phyloP scores from a whole-genome alignment of 2,113 vertebrate species.

The Malurus elegans region DNA sequence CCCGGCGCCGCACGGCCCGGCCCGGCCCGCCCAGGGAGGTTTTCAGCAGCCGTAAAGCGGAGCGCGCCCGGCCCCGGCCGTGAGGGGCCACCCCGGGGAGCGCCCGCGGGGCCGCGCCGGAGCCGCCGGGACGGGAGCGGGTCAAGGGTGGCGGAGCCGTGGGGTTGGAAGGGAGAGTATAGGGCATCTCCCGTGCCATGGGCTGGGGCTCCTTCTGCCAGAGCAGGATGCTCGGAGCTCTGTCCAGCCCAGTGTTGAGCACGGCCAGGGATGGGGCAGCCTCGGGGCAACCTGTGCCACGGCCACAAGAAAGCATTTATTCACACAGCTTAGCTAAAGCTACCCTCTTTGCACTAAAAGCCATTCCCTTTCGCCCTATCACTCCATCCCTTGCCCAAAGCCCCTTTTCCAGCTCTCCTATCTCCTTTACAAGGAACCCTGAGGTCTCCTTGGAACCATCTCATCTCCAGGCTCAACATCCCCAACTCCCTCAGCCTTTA shows the following conservation, averaged over 20 bases:
- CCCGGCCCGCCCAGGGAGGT: slow-evolving; percentile 18
- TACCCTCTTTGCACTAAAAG: background rate
- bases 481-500: no score
- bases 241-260: background rate
- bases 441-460: background rate
- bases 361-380: background rate
- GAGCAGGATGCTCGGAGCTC: background rate
- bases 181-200: rapidly evolving
- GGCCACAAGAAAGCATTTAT: no score
- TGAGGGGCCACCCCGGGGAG: background rate
- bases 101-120: background rate
- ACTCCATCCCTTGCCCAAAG: background rate
- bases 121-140: background rate
- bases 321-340: background rate
- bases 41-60: slow-evolving; percentile 73
- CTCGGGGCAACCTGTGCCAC: background rate
- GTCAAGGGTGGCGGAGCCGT: rapidly evolving
- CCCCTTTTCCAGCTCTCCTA: no score
- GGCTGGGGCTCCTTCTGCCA: rapidly evolving
- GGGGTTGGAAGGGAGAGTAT: background rate
- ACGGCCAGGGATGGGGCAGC: background rate
- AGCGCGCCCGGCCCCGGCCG: background rate
- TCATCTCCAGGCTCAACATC: background rate
- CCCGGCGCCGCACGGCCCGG: slow-evolving; percentile 12
- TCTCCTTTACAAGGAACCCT: background rate